Evolutionary conservation across 2,113 vertebrate genomes (phyloP).

Genomic region (Alces alces): DNA sequence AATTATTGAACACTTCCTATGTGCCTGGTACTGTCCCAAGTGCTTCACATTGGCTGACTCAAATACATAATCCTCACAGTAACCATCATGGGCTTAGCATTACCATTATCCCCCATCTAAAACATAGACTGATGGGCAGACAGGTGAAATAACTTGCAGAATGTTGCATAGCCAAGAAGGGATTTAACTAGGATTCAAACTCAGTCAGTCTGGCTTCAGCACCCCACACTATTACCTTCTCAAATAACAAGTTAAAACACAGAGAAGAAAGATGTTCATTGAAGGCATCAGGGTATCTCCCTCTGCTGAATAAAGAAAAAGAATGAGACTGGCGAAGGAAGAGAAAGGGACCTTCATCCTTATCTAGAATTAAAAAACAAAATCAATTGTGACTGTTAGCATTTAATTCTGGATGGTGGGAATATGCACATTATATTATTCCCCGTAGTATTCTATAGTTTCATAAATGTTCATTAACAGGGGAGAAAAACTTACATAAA

Average conservation of each 20-base stretch:
- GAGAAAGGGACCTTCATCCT: not conserved
- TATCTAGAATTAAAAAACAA: not conserved
- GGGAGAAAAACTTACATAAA: not conserved
- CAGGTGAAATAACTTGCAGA: not conserved
- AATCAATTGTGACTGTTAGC: not conserved
- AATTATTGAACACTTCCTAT: not conserved
- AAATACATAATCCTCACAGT: not conserved
- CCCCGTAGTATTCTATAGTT: not conserved
- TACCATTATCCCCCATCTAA: not conserved
- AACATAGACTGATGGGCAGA: not conserved
- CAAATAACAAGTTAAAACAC: not conserved
- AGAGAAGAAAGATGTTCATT: not conserved
- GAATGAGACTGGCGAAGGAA: not conserved
- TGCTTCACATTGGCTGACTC: not conserved
- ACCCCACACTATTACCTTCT: not conserved
- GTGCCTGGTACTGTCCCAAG: not conserved
- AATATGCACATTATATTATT: not conserved
- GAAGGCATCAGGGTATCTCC: not conserved
- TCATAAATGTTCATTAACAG: not conserved
- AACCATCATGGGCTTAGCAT: not conserved
- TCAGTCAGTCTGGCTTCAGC: not conserved
- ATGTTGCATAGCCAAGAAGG: not conserved
- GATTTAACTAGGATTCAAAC: not conserved
- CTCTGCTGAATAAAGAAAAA: not conserved
- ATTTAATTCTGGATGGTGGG: not conserved